A percentile compares a stretch with the other conserved stretches of the same genome.
Evolutionary conservation across 2,888 invertebrate genomes (phyloP).

Genomic region (Stictocephala bisonia): DNA sequence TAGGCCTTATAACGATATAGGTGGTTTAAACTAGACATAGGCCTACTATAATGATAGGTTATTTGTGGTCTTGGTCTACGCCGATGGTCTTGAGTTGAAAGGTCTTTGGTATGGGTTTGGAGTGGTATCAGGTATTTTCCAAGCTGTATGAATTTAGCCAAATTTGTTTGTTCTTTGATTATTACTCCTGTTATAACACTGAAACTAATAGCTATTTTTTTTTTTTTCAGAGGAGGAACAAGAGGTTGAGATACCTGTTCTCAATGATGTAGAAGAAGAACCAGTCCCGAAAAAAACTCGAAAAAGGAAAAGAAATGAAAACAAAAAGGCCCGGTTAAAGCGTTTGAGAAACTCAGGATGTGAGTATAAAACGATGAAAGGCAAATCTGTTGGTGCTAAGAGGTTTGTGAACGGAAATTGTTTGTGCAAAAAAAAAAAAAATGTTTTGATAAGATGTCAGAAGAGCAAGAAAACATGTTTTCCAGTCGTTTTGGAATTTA

Average conservation of each 20-base stretch:
- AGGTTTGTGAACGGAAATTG: neutral
- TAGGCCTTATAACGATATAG: no score
- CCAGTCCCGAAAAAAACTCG: neutral
- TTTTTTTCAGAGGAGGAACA: neutral
- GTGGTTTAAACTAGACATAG: no score
- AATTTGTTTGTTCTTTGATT: no score
- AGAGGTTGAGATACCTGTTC: neutral
- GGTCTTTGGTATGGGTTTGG: no score
- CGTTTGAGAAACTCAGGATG: neutral
- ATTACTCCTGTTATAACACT: no score
- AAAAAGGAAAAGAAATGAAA: neutral
- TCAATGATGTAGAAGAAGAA: neutral
- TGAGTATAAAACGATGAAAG: neutral
- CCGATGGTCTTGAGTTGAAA: no score
- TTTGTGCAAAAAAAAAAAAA: neutral
- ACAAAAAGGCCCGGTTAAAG: neutral
- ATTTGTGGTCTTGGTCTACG: no score
- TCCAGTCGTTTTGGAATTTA: slow-evolving; percentile 11
- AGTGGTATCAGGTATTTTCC: no score
- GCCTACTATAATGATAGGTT: no score
- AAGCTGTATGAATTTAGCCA: no score
- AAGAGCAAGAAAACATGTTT: slow-evolving; percentile 4
- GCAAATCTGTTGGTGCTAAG: neutral
- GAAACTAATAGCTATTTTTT: no score
- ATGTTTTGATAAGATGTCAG: slow-evolving; percentile 22